A percentile compares a stretch with the other conserved stretches of the same genome.
phyloP scores from a whole-genome alignment of 2,888 invertebrate genomes.

The Gortyna flavago region DNA sequence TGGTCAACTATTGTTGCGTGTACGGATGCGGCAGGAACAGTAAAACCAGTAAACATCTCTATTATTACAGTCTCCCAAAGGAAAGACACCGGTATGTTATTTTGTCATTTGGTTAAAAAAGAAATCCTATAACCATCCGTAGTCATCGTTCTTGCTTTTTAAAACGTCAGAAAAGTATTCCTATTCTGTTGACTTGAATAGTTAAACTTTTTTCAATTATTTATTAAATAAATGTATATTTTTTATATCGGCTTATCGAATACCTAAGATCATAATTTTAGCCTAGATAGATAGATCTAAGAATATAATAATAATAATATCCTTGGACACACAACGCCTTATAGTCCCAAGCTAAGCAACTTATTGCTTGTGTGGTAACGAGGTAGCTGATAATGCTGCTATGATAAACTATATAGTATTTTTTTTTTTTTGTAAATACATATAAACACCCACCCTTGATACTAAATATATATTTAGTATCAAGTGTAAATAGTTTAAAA shows the following conservation, averaged over 20 bases:
- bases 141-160: background rate
- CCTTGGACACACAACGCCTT: too few species aligned
- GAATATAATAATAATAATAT: too few species aligned
- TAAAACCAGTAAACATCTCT: constrained; percentile 80
- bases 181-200: background rate
- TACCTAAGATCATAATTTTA: background rate
- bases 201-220: background rate
- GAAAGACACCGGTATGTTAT: constrained; percentile 77
- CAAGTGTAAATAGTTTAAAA: too few species aligned
- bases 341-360: too few species aligned
- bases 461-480: too few species aligned
- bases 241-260: background rate
- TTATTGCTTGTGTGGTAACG: too few species aligned
- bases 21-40: constrained; percentile 83
- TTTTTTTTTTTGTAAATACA: too few species aligned
- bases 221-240: background rate
- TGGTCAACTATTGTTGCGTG: constrained; percentile 87
- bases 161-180: background rate
- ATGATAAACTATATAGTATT: too few species aligned
- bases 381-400: too few species aligned
- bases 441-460: too few species aligned
- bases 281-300: background rate
- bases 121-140: background rate
- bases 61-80: constrained; percentile 83
- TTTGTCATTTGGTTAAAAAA: background rate